Evolutionary conservation across 2,888 invertebrate genomes (phyloP).

Genomic region (Agapostemon virescens): DNA sequence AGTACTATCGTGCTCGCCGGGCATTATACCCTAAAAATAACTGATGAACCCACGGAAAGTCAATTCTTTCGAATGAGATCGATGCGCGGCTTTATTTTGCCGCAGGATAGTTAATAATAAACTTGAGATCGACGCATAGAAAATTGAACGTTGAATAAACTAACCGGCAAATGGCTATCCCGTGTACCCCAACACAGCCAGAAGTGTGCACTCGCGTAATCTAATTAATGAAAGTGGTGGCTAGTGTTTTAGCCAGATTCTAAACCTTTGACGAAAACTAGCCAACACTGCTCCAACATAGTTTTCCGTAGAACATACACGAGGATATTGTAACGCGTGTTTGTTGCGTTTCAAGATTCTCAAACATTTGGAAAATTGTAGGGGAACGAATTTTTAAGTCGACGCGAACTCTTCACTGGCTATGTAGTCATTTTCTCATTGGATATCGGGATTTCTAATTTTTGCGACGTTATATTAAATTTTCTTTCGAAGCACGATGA

Average conservation of each 20-base stretch:
- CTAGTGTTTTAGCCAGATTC: not conserved
- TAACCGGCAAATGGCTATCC: not conserved
- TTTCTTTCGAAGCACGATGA: not conserved
- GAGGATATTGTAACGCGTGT: not conserved
- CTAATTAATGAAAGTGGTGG: not conserved
- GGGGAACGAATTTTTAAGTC: not conserved
- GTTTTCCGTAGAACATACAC: not conserved
- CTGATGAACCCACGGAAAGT: not conserved
- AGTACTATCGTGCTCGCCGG: not conserved
- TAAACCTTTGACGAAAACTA: not conserved
- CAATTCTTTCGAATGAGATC: not conserved
- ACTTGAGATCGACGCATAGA: no score
- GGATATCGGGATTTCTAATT: not conserved
- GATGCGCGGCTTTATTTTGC: not conserved
- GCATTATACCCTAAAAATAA: not conserved
- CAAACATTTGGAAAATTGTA: not conserved
- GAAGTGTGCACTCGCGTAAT: not conserved
- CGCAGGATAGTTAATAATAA: not conserved
- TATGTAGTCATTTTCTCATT: no score
- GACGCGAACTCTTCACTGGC: not conserved
- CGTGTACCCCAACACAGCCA: not conserved
- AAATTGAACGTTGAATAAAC: constrained; percentile 2
- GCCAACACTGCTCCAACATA: no score
- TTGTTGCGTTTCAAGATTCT: not conserved
- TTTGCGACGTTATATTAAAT: not conserved